These are phyloP conservation scores for Torymus aiolomorphi DNA, from an alignment of 2,888 invertebrate species.

Conservation along the genomic window DNA sequence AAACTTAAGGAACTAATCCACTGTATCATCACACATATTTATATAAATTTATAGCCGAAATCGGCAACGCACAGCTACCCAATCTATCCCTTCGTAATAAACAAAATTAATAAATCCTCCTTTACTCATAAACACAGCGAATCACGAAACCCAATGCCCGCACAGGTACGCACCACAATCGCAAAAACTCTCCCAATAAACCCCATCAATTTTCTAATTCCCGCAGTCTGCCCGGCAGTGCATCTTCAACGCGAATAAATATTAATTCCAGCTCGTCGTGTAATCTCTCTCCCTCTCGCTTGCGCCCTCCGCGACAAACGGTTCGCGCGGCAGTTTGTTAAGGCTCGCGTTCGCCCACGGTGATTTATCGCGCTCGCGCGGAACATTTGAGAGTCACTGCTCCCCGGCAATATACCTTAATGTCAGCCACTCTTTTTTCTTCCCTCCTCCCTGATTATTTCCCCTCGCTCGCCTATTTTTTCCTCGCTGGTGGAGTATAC, in stretches of 20 bases:
- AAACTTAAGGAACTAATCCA: too few species aligned
- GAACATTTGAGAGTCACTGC: slow-evolving; percentile 74
- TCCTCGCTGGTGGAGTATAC: neutral
- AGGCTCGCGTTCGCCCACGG: slow-evolving; percentile 51
- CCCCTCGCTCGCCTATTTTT: slow-evolving; percentile 1
- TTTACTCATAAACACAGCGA: too few species aligned
- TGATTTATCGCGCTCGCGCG: slow-evolving; percentile 65
- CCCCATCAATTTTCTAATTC: neutral
- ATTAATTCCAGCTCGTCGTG: slow-evolving; percentile 22
- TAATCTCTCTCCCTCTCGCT: neutral
- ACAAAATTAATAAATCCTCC: too few species aligned
- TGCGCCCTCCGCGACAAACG: slow-evolving; percentile 54
- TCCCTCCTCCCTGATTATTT: slow-evolving; percentile 47
- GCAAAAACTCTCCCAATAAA: too few species aligned
- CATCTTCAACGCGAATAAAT: slow-evolving; percentile 8
- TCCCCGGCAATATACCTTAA: slow-evolving; percentile 73
- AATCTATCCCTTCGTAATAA: too few species aligned
- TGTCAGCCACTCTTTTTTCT: slow-evolving; percentile 67
- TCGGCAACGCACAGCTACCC: too few species aligned
- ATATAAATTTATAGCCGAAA: too few species aligned
- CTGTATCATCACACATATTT: too few species aligned
- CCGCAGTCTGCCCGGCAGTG: neutral
- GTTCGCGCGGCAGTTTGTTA: slow-evolving; percentile 62
- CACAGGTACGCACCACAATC: too few species aligned
- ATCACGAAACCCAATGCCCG: too few species aligned